These are phyloP conservation scores for Philonicus albiceps DNA, from an alignment of 2,888 invertebrate species.

Conservation along the genomic window DNA sequence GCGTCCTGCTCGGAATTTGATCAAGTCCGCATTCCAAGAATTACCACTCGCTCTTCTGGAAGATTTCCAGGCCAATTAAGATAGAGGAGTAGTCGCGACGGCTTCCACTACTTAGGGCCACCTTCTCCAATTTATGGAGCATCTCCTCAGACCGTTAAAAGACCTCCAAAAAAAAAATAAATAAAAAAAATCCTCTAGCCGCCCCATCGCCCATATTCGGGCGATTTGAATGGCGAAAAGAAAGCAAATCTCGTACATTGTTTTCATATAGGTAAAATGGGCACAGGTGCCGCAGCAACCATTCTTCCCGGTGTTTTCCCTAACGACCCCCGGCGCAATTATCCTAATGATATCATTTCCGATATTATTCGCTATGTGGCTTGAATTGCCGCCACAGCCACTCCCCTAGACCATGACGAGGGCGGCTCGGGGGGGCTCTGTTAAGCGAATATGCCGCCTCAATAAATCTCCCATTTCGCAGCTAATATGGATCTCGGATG, in stretches of 20 bases:
- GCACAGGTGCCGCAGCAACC: conserved; percentile 1
- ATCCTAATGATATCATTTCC: conserved; percentile 27
- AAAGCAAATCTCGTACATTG: conserved; percentile 15
- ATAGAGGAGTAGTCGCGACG: background rate
- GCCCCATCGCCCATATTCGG: background rate
- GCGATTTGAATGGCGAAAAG: background rate
- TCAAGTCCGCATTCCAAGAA: background rate
- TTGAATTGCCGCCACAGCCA: background rate
- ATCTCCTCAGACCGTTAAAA: background rate
- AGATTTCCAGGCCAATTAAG: background rate
- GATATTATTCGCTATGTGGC: background rate
- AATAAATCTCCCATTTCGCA: conserved; percentile 33
- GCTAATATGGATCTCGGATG: conserved; percentile 36
- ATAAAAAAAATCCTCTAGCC: background rate
- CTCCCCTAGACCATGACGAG: background rate
- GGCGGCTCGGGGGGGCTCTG: background rate
- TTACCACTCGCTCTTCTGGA: background rate
- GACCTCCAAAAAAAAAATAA: background rate
- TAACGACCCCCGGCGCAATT: conserved; percentile 28
- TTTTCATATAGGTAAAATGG: background rate
- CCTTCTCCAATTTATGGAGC: background rate
- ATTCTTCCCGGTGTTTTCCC: conserved; percentile 7
- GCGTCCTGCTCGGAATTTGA: background rate
- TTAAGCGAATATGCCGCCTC: conserved; percentile 2
- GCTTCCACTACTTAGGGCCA: background rate